Percentiles rank a stretch among this genome's conserved stretches.
Evolutionary conservation across 2,888 invertebrate species (phyloP).

Genomic region (Hirtodrosophila duncani): DNA sequence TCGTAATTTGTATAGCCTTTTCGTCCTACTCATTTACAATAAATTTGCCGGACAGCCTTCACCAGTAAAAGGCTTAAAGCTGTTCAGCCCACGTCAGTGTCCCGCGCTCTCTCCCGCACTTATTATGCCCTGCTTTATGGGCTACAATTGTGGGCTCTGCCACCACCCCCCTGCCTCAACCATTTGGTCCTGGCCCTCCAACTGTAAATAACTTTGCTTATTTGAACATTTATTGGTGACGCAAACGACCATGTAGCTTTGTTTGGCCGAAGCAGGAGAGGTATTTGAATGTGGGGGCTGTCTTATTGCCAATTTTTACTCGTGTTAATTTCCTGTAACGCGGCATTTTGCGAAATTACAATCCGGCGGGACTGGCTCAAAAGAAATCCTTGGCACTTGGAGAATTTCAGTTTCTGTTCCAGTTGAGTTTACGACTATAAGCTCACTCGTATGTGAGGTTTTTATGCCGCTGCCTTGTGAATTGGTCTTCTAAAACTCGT

Average conservation of each 20-base stretch:
- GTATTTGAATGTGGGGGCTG: conserved; percentile 4
- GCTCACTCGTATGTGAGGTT: conserved; percentile 32
- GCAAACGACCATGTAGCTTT: conserved; percentile 58
- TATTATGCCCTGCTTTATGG: conserved; percentile 48
- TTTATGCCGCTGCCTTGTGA: conserved; percentile 46
- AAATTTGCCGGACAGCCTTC: conserved; percentile 57
- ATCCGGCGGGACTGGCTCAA: conserved; percentile 9
- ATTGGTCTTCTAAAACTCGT: conserved; percentile 58
- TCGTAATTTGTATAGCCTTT: conserved; percentile 50
- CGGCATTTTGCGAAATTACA: conserved; percentile 36
- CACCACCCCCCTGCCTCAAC: background rate
- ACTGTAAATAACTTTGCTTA: conserved; percentile 67
- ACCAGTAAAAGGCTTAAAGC: conserved; percentile 55
- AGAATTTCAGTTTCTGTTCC: conserved; percentile 1
- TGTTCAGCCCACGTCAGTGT: background rate
- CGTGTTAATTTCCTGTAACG: conserved; percentile 62
- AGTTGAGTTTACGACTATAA: conserved; percentile 39
- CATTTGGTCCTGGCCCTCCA: conserved; percentile 32
- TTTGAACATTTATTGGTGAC: conserved; percentile 70
- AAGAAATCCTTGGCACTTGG: background rate
- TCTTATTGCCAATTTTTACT: conserved; percentile 58
- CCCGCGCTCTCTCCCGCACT: background rate
- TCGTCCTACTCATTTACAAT: conserved; percentile 57
- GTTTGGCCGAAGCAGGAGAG: conserved; percentile 8
- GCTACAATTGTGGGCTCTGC: conserved; percentile 56